These are phyloP conservation scores for Willisornis vidua DNA, from an alignment of 2,113 vertebrate species.

Conservation along the genomic window DNA sequence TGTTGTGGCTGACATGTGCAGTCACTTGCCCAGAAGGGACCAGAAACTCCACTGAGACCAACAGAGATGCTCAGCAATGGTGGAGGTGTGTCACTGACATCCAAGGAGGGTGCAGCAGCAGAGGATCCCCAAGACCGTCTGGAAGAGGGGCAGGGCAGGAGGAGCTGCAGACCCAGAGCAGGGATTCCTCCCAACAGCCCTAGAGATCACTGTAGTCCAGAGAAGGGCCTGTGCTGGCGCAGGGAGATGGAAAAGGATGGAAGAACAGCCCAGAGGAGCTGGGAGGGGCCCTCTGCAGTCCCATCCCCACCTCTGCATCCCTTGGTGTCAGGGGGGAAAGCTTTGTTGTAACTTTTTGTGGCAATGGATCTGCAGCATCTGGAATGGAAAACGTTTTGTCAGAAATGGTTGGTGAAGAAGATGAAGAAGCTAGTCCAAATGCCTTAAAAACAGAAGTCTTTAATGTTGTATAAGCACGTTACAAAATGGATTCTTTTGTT, in stretches of 20 bases:
- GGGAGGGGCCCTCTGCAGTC: fast-evolving
- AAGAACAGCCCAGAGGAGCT: fast-evolving
- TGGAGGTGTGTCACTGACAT: background rate
- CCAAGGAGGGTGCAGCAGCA: background rate
- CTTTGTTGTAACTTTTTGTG: background rate
- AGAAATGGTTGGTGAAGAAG: too few species aligned
- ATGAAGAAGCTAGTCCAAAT: too few species aligned
- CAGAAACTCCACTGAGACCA: background rate
- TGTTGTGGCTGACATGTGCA: background rate
- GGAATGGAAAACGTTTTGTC: too few species aligned
- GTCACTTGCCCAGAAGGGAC: background rate
- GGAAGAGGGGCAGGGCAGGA: background rate
- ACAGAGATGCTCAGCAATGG: background rate
- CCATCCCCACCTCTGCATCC: fast-evolving
- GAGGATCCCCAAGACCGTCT: background rate
- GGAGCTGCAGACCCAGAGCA: background rate
- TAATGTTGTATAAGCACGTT: too few species aligned
- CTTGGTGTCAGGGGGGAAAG: fast-evolving
- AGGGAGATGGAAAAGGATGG: background rate
- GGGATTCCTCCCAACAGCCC: background rate
- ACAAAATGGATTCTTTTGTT: too few species aligned
- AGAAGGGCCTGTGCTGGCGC: background rate
- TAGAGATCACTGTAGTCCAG: background rate
- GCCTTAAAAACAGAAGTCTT: too few species aligned
- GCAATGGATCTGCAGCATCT: too few species aligned